Evolutionary conservation across 2,888 invertebrate species (phyloP), one percentile per base, ranked within the genome.

Genomic region (Leptinotarsa rubiginosa): DNA sequence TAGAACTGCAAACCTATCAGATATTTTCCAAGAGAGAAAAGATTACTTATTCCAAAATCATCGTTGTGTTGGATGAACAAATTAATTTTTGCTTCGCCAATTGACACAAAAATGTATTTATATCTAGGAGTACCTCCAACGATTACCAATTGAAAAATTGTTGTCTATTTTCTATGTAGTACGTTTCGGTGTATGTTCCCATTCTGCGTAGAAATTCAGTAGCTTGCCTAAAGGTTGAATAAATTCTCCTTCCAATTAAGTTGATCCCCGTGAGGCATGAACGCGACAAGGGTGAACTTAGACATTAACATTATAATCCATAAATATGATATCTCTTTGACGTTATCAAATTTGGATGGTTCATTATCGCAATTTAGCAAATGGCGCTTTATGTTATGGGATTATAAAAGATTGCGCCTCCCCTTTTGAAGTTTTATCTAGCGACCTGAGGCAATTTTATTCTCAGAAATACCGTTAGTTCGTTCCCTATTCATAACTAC

Each of bases 301-400:
- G 84, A 79, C 83, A 83, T 84, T 85, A 84, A 85, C 84, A 83
- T 85, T 85, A 83, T 84, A 86, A 86, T 86, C 86, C 84, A 84
- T 85, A 85, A 86, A 86, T 86, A 86, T 85, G 84, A 86, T 84
- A 85, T 86, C 86, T 84, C 82, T 79, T 82, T 81, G 81, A 82
- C 85, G 83, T 87, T 87, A 87, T 87, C 87, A 87, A 87, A 87
- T 87, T 86, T 81, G 84, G 84, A 86, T 85, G 85, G 87, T 84
- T 86, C 87, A 87, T 87, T 87, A 87, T 87, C 87, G 85, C 87
- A 85, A 87, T 87, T 87, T 84, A 84, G 85, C 84, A 83, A 86
- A 87, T 86, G 86, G 85, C 82, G 84, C 83, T 82, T 83, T 78
- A 82, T 80, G 77, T 84, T 83, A 85, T 81, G 77, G 82, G 83